Percentiles rank a stretch among this genome's conserved stretches.
Conservation (phyloP, 92 coral and sea anemone species). For the Diadumene lineata region DNA sequence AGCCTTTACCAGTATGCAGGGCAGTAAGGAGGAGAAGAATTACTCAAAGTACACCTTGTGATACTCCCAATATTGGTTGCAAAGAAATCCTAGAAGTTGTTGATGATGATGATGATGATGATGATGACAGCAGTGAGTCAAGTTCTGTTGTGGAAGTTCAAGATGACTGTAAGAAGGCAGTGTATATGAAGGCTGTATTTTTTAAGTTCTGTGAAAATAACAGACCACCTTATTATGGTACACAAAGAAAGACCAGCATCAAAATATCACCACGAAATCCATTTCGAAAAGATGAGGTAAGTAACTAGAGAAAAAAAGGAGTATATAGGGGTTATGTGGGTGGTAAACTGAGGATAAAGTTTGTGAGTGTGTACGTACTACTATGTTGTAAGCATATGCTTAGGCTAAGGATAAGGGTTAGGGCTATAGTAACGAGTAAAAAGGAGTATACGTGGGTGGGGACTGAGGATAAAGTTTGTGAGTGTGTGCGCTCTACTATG, state of each 20-base stretch:
- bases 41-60: constrained; percentile 4
- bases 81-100: constrained; percentile 4
- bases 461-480: too few species aligned
- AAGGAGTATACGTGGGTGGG: too few species aligned
- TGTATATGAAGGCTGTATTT: constrained; percentile 59
- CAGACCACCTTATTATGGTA: constrained; percentile 95
- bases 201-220: constrained; percentile 80
- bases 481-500: too few species aligned
- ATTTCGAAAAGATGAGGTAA: constrained; percentile 72
- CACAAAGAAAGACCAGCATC: constrained; percentile 80
- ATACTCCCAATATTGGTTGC: neutral
- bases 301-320: too few species aligned
- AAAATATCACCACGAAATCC: constrained; percentile 82
- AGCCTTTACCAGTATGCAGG: constrained; percentile 50
- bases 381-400: neutral
- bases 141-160: constrained; percentile 59
- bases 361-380: neutral
- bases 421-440: too few species aligned
- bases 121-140: constrained; percentile 60
- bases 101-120: constrained; percentile 39
- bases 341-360: neutral
- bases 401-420: too few species aligned
- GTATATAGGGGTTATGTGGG: too few species aligned
- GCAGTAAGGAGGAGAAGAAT: constrained; percentile 22
- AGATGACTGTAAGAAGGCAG: constrained; percentile 21